Conservation (phyloP, 2,113 vertebrate genomes). For the Leucosticte australis region DNA sequence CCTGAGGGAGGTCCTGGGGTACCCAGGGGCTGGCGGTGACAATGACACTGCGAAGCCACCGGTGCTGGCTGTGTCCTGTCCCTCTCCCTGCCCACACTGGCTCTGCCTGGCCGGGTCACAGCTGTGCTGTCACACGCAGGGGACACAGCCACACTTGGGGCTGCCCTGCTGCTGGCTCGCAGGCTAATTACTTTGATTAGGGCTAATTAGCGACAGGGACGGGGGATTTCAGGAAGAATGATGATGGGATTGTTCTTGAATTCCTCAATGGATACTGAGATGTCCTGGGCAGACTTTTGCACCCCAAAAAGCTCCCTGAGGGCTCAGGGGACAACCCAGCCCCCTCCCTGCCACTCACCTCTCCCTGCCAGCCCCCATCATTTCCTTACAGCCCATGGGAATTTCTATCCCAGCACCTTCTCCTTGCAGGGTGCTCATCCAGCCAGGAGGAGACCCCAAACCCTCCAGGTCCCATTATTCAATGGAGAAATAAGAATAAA, state of each 20-base stretch:
- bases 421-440: not conserved
- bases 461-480: not conserved
- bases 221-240: not conserved
- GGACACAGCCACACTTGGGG: not conserved
- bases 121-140: not conserved
- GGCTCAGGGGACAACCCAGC: not conserved
- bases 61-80: fast-evolving
- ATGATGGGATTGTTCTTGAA: not conserved
- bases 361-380: fast-evolving
- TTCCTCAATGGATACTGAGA: not conserved
- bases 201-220: not conserved
- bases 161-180: not conserved
- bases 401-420: not conserved
- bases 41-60: not conserved
- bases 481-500: not conserved
- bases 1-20: not conserved
- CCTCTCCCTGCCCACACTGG: not conserved
- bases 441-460: not conserved
- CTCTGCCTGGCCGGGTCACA: not conserved
- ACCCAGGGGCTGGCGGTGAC: not conserved
- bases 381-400: not conserved
- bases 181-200: not conserved
- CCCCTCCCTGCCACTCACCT: not conserved
- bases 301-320: fast-evolving
- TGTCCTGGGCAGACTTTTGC: not conserved